Evolutionary conservation across 2,888 invertebrate genomes (phyloP), one percentile per base, ranked within the genome.

Genomic region (Phortica okadai): DNA sequence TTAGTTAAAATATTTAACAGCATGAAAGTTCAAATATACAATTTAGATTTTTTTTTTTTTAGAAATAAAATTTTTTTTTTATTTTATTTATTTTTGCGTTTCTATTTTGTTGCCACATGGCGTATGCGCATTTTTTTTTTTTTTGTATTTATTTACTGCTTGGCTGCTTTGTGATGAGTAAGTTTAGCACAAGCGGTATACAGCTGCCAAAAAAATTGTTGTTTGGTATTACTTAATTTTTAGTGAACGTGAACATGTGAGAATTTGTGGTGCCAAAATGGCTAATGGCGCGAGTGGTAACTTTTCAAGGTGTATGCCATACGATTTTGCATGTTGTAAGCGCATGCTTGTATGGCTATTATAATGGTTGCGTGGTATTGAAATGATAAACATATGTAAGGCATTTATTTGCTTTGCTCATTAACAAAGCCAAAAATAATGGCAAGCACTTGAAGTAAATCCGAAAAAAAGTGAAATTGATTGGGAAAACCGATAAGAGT

Each of bases 171-270:
- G 33, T 21, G 50, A 50, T 72, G 70, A 72, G 14, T 56, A 72
- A 72, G 70, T 72, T 54, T 54, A 54, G 70, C 70, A 50, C 33
- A 41, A 10, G 54, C 16, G 33, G 75, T 45, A 64, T 45, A 74
- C 79, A 69, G 59, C 69, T 84, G 85, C 82, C 84, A 85, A 83
- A 76, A 75, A 58, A 14, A 16, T 7, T 62, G 3, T 56, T 56
- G n/a, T 82, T 78, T 80, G 75, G 58, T 79, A 82, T 88, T 86
- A 88, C 84, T 88, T 86, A 86, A 85, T 84, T 81, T 64, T 41
- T 69, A 50, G 70, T 74, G 21, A 70, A 45, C 16, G 64, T 84
- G 84, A 78, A 73, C 86, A 82, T 66, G 66, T 66, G 2, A 10
- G 21, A 62, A 16, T 2, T 21, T 54, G 7, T 77, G 79, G 73